phyloP scores from a whole-genome alignment of 1,140 invertebrate species.

The Brachionus rubens region DNA sequence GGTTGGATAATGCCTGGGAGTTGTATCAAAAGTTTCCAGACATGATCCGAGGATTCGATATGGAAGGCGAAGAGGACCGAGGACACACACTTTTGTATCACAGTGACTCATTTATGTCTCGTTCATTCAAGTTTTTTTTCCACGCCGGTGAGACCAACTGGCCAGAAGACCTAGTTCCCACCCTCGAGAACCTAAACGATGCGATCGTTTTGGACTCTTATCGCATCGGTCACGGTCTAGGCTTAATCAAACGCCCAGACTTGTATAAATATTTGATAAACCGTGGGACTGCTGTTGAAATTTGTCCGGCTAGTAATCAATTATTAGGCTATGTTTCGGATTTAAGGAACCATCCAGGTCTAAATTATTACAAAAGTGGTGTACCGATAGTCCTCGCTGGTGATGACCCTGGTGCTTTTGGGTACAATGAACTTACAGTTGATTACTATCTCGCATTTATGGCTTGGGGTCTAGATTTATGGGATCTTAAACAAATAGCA shows the following conservation, averaged over 20 bases:
- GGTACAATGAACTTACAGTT: constrained; percentile 51
- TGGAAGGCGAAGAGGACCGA: constrained; percentile 51
- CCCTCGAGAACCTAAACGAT: constrained; percentile 50
- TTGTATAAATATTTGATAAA: constrained; percentile 49
- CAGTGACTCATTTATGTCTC: constrained; percentile 48
- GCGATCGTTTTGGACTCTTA: constrained; percentile 49
- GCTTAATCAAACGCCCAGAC: constrained; percentile 50
- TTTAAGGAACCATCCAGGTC: constrained; percentile 50
- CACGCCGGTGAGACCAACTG: constrained; percentile 51
- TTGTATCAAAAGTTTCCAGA: constrained; percentile 50
- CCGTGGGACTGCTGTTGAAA: constrained; percentile 50
- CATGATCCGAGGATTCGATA: constrained; percentile 50
- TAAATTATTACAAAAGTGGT: constrained; percentile 49
- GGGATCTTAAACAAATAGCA: constrained; percentile 49
- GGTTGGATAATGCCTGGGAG: not conserved
- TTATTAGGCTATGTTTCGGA: constrained; percentile 51
- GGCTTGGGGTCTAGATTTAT: constrained; percentile 51
- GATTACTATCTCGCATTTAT: constrained; percentile 52
- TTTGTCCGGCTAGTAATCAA: constrained; percentile 50
- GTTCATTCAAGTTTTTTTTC: constrained; percentile 49
- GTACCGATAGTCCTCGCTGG: constrained; percentile 51
- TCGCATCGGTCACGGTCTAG: constrained; percentile 50
- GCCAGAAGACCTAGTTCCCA: constrained; percentile 50
- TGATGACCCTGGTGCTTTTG: constrained; percentile 51
- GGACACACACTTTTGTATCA: constrained; percentile 51